phyloP scores from a whole-genome alignment of 37 sponge, comb jelly and placozoan genomes.

The Aphrocallistes beatrix region DNA sequence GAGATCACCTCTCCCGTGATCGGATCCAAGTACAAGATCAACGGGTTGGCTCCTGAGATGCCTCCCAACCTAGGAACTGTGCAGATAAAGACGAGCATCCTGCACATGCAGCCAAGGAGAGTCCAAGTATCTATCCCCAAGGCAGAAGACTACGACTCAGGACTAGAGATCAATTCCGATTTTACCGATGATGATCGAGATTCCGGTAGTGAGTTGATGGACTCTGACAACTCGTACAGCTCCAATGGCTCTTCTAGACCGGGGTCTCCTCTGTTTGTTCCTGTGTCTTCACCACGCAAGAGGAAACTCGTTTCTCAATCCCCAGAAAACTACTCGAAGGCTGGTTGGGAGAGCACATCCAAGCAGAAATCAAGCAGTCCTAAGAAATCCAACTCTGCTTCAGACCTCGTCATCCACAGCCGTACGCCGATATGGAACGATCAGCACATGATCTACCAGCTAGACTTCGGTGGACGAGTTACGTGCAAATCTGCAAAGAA shows the following conservation, averaged over 20 bases:
- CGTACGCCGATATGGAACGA: constrained; percentile 87
- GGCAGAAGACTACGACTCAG: constrained; percentile 48
- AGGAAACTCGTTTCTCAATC: not conserved
- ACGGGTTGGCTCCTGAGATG: constrained; percentile 35
- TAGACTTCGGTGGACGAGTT: constrained; percentile 87
- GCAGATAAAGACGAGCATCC: constrained; percentile 68
- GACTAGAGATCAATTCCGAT: constrained; percentile 41
- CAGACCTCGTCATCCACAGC: constrained; percentile 58
- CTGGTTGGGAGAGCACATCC: not conserved
- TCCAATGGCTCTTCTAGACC: not conserved
- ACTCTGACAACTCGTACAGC: constrained; percentile 10
- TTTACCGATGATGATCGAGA: not conserved
- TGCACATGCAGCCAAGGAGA: constrained; percentile 82
- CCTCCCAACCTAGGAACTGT: constrained; percentile 58
- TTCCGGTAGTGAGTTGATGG: not conserved
- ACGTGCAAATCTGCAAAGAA: constrained; percentile 87
- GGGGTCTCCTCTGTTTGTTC: not conserved
- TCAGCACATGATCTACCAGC: constrained; percentile 84
- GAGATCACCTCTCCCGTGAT: constrained; percentile 76
- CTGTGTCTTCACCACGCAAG: not conserved
- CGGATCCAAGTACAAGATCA: constrained; percentile 75
- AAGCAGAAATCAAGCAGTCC: constrained; percentile 10
- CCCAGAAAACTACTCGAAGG: not conserved
- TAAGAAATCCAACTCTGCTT: constrained; percentile 25
- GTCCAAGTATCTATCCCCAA: constrained; percentile 55